phyloP scores from a whole-genome alignment of 2,888 invertebrate species.

The Mycogona germanica region DNA sequence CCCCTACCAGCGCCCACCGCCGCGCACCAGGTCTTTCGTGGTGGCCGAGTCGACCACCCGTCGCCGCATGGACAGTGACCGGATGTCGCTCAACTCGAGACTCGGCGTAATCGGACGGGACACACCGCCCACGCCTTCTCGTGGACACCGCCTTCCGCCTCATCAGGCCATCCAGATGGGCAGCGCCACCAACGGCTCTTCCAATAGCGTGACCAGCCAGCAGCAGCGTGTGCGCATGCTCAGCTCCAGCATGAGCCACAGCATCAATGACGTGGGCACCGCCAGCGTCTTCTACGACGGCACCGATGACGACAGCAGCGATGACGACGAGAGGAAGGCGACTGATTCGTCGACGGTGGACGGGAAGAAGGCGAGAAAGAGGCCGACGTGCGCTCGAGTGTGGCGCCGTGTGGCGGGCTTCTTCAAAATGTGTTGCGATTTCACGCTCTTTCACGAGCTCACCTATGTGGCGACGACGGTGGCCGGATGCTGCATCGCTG shows the following conservation, averaged over 20 bases:
- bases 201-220: too few species aligned
- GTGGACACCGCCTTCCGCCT: neutral
- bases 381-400: too few species aligned
- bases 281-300: constrained; percentile 33
- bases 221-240: constrained; percentile 32
- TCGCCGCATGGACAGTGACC: too few species aligned
- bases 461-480: constrained; percentile 57
- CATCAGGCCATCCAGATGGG: too few species aligned
- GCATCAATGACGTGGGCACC: constrained; percentile 59
- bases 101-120: too few species aligned
- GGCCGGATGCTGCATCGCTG: constrained; percentile 60
- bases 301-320: constrained; percentile 4
- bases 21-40: too few species aligned
- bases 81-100: too few species aligned
- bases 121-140: too few species aligned
- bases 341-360: neutral
- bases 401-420: constrained; percentile 9
- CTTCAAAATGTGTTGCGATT: constrained; percentile 44
- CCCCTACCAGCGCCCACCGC: too few species aligned
- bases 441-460: constrained; percentile 51
- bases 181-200: too few species aligned
- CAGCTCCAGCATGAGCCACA: constrained; percentile 56
- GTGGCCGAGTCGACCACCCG: too few species aligned
- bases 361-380: constrained; percentile 5
- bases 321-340: neutral